These are phyloP conservation scores for Saturnia pavonia DNA, from an alignment of 2,888 invertebrate species.

Conservation along the genomic window DNA sequence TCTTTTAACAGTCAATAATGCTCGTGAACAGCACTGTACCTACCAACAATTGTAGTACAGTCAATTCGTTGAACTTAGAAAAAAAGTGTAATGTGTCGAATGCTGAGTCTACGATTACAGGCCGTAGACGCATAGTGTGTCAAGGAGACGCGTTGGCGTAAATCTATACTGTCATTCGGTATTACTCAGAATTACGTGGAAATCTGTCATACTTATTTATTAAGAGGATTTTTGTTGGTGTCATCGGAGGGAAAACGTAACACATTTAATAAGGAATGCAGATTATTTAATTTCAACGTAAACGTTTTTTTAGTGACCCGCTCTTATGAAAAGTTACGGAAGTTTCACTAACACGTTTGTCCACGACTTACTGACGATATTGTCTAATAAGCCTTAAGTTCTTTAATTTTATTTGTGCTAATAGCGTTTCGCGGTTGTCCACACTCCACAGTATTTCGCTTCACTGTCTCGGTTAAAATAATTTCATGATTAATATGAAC, in stretches of 20 bases:
- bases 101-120: neutral
- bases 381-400: too few relatives aligned
- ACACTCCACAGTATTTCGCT: too few relatives aligned
- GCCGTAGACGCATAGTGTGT: neutral
- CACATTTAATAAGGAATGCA: neutral
- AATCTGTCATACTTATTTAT: neutral
- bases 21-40: too few relatives aligned
- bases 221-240: neutral
- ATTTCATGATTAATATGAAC: too few relatives aligned
- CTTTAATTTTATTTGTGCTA: too few relatives aligned
- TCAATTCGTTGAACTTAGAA: neutral
- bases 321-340: neutral
- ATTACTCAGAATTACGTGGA: neutral
- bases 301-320: neutral
- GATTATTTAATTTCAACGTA: neutral
- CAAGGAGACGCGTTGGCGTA: conserved; percentile 5
- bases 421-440: too few relatives aligned
- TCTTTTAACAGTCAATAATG: too few relatives aligned
- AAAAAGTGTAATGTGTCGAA: neutral
- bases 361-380: neutral
- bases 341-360: too few relatives aligned
- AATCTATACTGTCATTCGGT: neutral
- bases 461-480: too few relatives aligned
- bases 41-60: neutral
- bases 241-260: neutral